These are phyloP conservation scores for Eulimnadia texana DNA, from an alignment of 1,140 invertebrate genomes.

Conservation along the genomic window DNA sequence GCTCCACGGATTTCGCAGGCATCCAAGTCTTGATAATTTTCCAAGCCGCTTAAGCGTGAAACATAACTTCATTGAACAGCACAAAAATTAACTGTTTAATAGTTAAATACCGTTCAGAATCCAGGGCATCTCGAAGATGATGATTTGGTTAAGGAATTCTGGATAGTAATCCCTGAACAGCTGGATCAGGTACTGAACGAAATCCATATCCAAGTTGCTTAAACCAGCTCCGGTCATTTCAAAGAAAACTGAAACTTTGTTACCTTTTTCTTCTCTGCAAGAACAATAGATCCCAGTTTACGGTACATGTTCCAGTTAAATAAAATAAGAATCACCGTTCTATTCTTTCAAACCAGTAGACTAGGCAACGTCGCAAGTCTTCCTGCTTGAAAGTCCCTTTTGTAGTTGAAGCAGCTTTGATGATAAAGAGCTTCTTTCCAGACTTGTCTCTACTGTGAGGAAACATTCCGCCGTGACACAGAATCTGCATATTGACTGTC, in stretches of 20 bases:
- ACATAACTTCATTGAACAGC: too few relatives aligned
- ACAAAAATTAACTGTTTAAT: too few relatives aligned
- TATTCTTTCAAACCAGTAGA: slow-evolving; percentile 75
- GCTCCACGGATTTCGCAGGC: slow-evolving; percentile 72
- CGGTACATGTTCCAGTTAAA: not conserved
- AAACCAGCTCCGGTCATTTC: slow-evolving; percentile 75
- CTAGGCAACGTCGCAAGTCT: slow-evolving; percentile 46
- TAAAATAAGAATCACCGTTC: slow-evolving; percentile 39
- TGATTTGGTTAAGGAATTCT: slow-evolving; percentile 73
- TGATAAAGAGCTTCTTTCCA: slow-evolving; percentile 56
- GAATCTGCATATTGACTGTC: slow-evolving; percentile 49
- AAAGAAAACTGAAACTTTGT: slow-evolving; percentile 70
- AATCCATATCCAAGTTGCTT: slow-evolving; percentile 73
- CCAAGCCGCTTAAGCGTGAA: slow-evolving; percentile 59
- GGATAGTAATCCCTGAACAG: slow-evolving; percentile 84
- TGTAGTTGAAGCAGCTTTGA: slow-evolving; percentile 55
- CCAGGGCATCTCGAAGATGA: slow-evolving; percentile 92
- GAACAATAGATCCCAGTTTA: not conserved
- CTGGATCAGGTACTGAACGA: slow-evolving; percentile 58
- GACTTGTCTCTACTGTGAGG: slow-evolving; percentile 61
- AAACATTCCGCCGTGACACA: slow-evolving; percentile 60
- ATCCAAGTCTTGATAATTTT: slow-evolving; percentile 80
- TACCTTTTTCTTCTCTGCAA: slow-evolving; percentile 48
- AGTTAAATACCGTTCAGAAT: slow-evolving; percentile 53
- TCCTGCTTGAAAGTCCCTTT: slow-evolving; percentile 58